phyloP scores from a whole-genome alignment of 2,888 invertebrate genomes.

The Dyspetes luteomarginatus region DNA sequence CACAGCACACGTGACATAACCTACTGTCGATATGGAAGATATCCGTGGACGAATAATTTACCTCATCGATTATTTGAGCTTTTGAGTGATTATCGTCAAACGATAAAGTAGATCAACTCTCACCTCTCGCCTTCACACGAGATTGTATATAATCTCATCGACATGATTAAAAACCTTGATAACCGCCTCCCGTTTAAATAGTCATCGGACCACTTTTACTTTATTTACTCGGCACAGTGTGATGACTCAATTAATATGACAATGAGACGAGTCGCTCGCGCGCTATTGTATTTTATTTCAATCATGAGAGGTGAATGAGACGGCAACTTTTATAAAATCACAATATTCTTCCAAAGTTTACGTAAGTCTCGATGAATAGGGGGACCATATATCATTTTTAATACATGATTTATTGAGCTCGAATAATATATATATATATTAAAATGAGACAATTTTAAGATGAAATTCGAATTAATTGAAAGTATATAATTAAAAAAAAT shows the following conservation, averaged over 20 bases:
- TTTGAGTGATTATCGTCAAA: conserved; percentile 18
- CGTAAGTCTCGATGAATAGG: no score
- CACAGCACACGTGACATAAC: neutral
- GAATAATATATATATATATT: no score
- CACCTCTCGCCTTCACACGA: neutral
- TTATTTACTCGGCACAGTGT: conserved; percentile 7
- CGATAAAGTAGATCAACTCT: conserved; percentile 25
- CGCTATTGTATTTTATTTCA: neutral
- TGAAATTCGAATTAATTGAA: no score
- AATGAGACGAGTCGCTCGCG: neutral
- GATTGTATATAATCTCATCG: conserved; percentile 2
- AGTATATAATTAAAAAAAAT: no score
- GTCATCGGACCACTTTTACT: conserved; percentile 9
- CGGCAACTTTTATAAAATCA: neutral
- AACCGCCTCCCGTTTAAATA: neutral
- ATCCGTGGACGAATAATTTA: neutral
- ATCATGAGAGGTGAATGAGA: neutral
- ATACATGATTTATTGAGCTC: neutral
- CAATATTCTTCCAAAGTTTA: neutral
- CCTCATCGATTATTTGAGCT: conserved; percentile 33
- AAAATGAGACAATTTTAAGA: no score
- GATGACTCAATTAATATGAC: conserved; percentile 12
- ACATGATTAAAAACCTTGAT: neutral
- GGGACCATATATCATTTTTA: neutral
- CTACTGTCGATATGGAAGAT: conserved; percentile 33